These are phyloP conservation scores for Xenopus petersii DNA, from an alignment of 2,797 vertebrate species.

Conservation along the genomic window DNA sequence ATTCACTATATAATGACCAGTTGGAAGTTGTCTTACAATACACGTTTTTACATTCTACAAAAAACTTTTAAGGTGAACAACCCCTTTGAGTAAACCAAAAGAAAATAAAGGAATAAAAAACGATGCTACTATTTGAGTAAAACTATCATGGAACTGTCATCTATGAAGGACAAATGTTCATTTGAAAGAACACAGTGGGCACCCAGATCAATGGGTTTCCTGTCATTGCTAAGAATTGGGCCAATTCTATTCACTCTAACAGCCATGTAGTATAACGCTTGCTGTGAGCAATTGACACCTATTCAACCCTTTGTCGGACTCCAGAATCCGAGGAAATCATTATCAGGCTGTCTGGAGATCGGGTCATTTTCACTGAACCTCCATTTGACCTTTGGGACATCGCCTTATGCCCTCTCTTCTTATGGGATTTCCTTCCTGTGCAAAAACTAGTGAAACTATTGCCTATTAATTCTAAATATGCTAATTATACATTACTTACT, in stretches of 20 bases:
- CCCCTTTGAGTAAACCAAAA: no score
- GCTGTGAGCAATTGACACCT: slow-evolving; percentile 71
- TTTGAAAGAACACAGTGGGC: slow-evolving; percentile 64
- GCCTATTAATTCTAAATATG: no score
- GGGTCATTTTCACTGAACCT: slow-evolving; percentile 68
- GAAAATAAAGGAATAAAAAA: no score
- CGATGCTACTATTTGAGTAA: no score
- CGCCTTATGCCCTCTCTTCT: slow-evolving; percentile 47
- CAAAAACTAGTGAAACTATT: background rate
- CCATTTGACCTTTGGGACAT: slow-evolving; percentile 66
- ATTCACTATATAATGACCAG: no score
- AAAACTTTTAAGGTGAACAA: no score
- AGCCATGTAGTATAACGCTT: slow-evolving; percentile 76
- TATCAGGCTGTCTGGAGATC: slow-evolving; percentile 64
- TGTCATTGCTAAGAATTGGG: slow-evolving; percentile 68
- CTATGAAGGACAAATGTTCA: background rate
- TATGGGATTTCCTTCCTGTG: slow-evolving; percentile 63
- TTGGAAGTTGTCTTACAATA: no score
- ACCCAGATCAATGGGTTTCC: slow-evolving; percentile 74
- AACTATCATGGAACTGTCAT: no score
- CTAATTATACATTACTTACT: no score
- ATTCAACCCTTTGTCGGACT: slow-evolving; percentile 70
- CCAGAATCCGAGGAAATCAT: slow-evolving; percentile 62
- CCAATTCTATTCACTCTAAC: slow-evolving; percentile 63
- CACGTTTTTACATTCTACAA: no score